Percentiles rank a stretch among this genome's conserved stretches.
Evolutionary conservation across 2,888 invertebrate genomes (phyloP).

Genomic region (Hermodice carunculata): DNA sequence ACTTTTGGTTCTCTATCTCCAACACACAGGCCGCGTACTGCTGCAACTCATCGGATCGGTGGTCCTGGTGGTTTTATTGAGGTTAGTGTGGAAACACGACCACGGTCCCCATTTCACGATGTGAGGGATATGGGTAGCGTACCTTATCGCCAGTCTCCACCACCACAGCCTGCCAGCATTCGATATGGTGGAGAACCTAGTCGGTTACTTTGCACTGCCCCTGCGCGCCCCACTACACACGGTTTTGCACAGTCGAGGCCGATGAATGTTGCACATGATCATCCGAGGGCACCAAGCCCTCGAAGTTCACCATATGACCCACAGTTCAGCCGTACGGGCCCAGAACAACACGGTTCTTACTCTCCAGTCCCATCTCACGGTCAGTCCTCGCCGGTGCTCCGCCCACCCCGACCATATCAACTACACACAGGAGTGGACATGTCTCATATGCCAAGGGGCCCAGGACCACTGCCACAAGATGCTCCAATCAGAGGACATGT

Average conservation of each 20-base stretch:
- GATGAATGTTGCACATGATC: neutral
- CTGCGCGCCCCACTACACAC: slow-evolving; percentile 15
- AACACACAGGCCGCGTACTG: no score
- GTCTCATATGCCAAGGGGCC: neutral
- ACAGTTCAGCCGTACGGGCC: neutral
- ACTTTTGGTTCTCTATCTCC: neutral
- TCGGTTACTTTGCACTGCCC: slow-evolving; percentile 28
- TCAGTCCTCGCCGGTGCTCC: neutral
- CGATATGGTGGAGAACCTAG: slow-evolving; percentile 25
- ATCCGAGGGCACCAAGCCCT: neutral
- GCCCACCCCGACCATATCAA: no score
- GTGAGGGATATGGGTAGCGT: neutral
- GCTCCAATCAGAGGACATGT: neutral
- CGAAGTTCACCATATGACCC: slow-evolving; percentile 2
- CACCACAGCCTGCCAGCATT: neutral
- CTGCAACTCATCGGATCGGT: no score
- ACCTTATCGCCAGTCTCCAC: no score
- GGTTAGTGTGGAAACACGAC: no score
- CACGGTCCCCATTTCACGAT: neutral
- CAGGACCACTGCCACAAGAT: neutral
- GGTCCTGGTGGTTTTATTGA: no score
- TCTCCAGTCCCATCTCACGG: neutral
- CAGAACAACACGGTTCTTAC: neutral
- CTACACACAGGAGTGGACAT: no score
- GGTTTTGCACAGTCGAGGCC: slow-evolving; percentile 19